A percentile compares a stretch with the other conserved stretches of the same genome.
These are phyloP conservation scores for Heterocephalus glaber DNA, from an alignment of 2,113 vertebrate genomes.

Conservation along the genomic window DNA sequence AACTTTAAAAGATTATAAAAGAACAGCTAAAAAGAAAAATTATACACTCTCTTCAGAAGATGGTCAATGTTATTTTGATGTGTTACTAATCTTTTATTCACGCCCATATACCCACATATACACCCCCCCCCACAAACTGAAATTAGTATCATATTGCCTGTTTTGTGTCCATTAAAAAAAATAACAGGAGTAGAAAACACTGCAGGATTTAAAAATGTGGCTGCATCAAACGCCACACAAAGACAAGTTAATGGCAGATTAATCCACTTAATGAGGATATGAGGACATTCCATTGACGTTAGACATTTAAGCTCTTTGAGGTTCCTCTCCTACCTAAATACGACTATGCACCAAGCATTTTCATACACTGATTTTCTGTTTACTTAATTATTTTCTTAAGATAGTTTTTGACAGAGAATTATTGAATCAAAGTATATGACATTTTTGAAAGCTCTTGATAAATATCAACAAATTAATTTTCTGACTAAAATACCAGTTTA, in stretches of 20 bases:
- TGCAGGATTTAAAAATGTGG: neutral
- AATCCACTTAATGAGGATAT: neutral
- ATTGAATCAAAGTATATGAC: neutral
- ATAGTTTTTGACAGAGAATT: neutral
- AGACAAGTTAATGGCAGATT: neutral
- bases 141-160: neutral
- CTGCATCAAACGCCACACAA: neutral
- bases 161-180: neutral
- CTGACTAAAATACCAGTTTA: neutral
- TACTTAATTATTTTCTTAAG: neutral
- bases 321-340: neutral
- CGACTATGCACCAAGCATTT: neutral
- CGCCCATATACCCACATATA: no score
- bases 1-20: neutral
- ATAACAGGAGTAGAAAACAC: neutral
- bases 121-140: neutral
- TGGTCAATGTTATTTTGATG: neutral
- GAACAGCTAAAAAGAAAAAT: neutral
- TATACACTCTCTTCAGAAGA: neutral
- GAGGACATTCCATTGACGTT: neutral
- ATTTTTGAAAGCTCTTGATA: slow-evolving; percentile 1
- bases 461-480: neutral
- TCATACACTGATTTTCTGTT: neutral
- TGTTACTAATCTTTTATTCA: neutral
- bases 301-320: neutral